Conservation (phyloP, 2,113 vertebrate species). For the Butorides virescens region DNA sequence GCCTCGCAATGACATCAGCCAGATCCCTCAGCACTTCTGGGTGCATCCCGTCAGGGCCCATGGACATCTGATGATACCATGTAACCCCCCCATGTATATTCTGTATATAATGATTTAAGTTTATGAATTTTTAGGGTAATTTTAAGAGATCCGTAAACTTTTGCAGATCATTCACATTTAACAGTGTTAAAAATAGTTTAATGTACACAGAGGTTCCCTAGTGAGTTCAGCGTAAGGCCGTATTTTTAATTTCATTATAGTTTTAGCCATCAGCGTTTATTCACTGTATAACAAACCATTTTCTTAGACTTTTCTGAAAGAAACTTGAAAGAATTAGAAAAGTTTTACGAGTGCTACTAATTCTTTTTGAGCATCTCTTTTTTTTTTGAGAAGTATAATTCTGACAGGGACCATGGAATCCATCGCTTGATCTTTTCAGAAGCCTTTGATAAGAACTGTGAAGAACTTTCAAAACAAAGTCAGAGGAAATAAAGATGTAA, state of each 20-base stretch:
- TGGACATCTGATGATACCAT: background rate
- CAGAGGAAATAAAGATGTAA: conserved; percentile 34
- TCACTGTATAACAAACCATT: conserved; percentile 9
- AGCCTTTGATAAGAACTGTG: conserved; percentile 30
- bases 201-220: background rate
- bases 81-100: background rate
- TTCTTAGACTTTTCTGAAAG: conserved; percentile 30
- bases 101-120: background rate
- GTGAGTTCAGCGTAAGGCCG: background rate
- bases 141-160: background rate
- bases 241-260: background rate
- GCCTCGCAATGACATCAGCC: background rate
- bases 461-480: conserved; percentile 51
- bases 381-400: conserved; percentile 35
- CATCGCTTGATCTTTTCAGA: conserved; percentile 47
- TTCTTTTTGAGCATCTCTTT: conserved; percentile 36
- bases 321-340: conserved; percentile 8
- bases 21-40: background rate
- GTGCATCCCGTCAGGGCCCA: background rate
- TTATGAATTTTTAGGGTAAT: background rate
- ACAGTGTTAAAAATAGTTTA: background rate
- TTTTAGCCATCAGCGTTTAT: background rate
- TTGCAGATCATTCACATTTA: background rate
- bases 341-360: conserved; percentile 35
- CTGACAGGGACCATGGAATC: conserved; percentile 26